A percentile compares a stretch with the other conserved stretches of the same genome.
phyloP scores from a whole-genome alignment of 1,140 invertebrate genomes.

The Teleopsis dalmanni region DNA sequence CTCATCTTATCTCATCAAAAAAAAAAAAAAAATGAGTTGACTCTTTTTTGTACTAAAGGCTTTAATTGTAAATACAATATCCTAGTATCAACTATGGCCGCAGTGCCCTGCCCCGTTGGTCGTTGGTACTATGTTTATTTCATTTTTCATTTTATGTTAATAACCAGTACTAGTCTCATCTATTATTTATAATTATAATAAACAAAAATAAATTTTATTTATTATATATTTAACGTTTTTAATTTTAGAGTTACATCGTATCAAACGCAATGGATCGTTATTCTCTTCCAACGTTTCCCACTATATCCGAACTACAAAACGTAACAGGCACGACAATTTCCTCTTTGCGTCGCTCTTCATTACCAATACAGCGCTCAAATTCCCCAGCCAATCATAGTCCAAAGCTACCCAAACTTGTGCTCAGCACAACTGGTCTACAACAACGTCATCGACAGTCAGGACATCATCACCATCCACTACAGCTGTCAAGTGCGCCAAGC shows the following conservation, averaged over 20 bases:
- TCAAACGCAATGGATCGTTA: conserved; percentile 48
- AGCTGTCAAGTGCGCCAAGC: conserved; percentile 54
- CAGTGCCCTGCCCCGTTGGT: too few relatives aligned
- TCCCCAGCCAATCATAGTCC: conserved; percentile 62
- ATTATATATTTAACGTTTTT: neutral
- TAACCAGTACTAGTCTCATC: neutral
- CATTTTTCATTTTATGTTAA: neutral
- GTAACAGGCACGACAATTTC: conserved; percentile 43
- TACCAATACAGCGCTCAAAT: conserved; percentile 67
- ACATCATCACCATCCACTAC: neutral
- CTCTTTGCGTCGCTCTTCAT: conserved; percentile 60
- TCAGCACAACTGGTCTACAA: conserved; percentile 42
- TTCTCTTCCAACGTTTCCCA: conserved; percentile 55
- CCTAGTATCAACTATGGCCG: too few relatives aligned
- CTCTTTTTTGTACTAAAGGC: too few relatives aligned
- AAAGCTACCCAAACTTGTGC: conserved; percentile 50
- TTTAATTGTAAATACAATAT: too few relatives aligned
- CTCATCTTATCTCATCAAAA: too few relatives aligned
- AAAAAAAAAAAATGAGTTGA: too few relatives aligned
- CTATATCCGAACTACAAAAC: conserved; percentile 52
- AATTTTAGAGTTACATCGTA: conserved; percentile 21
- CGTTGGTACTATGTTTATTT: neutral
- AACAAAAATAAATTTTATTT: neutral
- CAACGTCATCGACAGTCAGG: too few relatives aligned
- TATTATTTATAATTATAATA: neutral